phyloP scores from a whole-genome alignment of 2,113 vertebrate genomes.

The Potamarius usumacintae region DNA sequence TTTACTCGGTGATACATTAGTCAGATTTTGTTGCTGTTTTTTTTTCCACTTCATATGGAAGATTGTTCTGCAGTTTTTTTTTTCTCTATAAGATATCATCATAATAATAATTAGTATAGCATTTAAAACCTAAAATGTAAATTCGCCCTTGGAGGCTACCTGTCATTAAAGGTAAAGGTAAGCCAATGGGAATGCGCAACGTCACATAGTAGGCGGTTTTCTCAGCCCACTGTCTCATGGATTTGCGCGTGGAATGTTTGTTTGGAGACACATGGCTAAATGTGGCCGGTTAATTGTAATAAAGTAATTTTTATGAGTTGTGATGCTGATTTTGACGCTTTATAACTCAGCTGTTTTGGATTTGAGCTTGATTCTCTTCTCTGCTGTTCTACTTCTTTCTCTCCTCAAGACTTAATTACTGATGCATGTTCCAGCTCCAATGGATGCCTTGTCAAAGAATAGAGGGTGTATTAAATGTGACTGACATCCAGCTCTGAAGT shows the following conservation, averaged over 20 bases:
- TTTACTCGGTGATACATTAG: not conserved
- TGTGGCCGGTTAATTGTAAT: not conserved
- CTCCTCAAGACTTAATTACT: not conserved
- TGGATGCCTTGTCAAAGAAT: conserved; percentile 10
- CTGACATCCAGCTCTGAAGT: not conserved
- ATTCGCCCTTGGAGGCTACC: conserved; percentile 21
- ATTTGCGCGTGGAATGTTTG: not conserved
- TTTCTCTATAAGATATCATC: not conserved
- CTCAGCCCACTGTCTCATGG: not conserved
- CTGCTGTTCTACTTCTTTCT: not conserved
- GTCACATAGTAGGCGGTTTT: conserved; percentile 31
- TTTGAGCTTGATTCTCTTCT: not conserved
- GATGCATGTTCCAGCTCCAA: not conserved
- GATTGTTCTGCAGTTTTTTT: not conserved
- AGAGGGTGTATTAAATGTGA: conserved; percentile 15
- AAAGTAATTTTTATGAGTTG: not conserved
- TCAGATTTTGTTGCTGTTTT: not conserved
- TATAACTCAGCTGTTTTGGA: not conserved
- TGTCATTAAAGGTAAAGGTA: conserved; percentile 38
- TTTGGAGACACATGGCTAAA: not conserved
- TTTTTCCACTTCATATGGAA: not conserved
- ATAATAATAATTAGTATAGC: not conserved
- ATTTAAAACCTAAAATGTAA: not conserved
- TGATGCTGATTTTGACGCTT: not conserved
- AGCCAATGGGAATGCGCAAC: conserved; percentile 33